Percentiles rank a stretch among this genome's conserved stretches.
These are phyloP conservation scores for Lottia gigantea DNA, from an alignment of 2,888 invertebrate genomes.

Conservation along the genomic window DNA sequence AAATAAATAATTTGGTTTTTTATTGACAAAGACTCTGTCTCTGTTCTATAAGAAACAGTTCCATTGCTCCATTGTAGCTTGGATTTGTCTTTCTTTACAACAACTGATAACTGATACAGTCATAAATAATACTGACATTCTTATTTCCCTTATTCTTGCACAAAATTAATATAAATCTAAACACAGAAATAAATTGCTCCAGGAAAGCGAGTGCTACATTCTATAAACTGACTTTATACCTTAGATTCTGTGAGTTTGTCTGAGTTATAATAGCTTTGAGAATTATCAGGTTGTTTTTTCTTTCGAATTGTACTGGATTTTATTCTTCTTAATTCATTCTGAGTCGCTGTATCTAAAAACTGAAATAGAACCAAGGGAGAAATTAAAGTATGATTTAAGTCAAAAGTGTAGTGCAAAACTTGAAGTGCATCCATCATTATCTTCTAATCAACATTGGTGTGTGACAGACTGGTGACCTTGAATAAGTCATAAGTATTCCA, in stretches of 20 bases:
- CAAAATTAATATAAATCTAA: too few species aligned
- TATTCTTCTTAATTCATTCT: conserved; percentile 62
- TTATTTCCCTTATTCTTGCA: too few species aligned
- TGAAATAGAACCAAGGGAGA: conserved; percentile 24
- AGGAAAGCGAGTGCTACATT: neutral
- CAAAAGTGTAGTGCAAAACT: neutral
- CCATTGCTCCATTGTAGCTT: too few species aligned
- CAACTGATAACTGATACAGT: too few species aligned
- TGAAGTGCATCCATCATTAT: neutral
- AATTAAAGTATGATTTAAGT: neutral
- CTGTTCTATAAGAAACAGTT: too few species aligned
- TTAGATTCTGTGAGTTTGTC: conserved; percentile 55
- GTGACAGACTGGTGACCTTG: too few species aligned
- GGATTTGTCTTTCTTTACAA: too few species aligned
- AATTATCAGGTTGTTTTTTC: conserved; percentile 47
- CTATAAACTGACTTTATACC: conserved; percentile 35
- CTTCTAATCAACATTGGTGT: neutral
- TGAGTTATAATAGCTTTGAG: conserved; percentile 42
- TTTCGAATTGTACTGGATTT: conserved; percentile 54
- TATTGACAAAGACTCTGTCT: too few species aligned
- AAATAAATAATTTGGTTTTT: too few species aligned
- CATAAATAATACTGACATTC: too few species aligned
- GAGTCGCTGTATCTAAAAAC: conserved; percentile 53
- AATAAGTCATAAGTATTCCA: too few species aligned
- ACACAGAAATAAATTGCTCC: too few species aligned